phyloP scores from a whole-genome alignment of 2,888 invertebrate genomes.

The Sminthurides aquaticus region DNA sequence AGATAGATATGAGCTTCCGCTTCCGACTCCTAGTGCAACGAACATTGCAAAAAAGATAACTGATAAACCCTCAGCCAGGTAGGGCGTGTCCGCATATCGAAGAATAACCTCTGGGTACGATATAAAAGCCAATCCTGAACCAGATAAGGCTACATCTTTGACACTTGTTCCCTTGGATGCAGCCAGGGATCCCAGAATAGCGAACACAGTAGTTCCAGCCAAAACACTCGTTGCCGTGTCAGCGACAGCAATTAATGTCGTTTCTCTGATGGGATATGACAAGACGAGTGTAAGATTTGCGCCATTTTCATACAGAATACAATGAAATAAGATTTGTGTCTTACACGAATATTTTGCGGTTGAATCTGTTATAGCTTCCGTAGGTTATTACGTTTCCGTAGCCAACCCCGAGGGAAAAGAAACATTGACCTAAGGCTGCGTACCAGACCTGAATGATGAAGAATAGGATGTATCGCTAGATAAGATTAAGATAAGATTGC shows the following conservation, averaged over 20 bases:
- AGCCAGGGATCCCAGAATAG: background rate
- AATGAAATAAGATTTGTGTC: too few species aligned
- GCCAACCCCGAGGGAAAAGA: conserved; percentile 18
- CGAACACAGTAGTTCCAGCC: conserved; percentile 1
- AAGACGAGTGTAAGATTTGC: too few species aligned
- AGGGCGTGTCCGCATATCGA: background rate
- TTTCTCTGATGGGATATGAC: background rate
- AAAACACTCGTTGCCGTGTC: background rate
- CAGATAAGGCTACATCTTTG: background rate
- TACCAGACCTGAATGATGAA: conserved; percentile 15
- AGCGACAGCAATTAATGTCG: background rate
- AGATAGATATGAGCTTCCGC: conserved; percentile 9
- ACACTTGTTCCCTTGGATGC: background rate
- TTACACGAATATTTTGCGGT: conserved; percentile 3
- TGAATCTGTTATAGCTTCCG: conserved; percentile 17
- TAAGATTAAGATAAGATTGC: too few species aligned
- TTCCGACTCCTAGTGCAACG: conserved; percentile 12
- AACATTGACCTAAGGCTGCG: conserved; percentile 10
- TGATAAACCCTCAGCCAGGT: conserved; percentile 14
- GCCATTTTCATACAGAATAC: too few species aligned
- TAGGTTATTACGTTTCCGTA: conserved; percentile 16
- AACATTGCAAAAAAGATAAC: conserved; percentile 19
- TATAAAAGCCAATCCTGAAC: conserved; percentile 5
- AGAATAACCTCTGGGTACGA: conserved; percentile 13
- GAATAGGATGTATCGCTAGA: background rate